Percentiles rank a stretch among this genome's conserved stretches.
These are phyloP conservation scores for Carpatolechia fugitivella DNA, from an alignment of 2,888 invertebrate species.

Conservation along the genomic window DNA sequence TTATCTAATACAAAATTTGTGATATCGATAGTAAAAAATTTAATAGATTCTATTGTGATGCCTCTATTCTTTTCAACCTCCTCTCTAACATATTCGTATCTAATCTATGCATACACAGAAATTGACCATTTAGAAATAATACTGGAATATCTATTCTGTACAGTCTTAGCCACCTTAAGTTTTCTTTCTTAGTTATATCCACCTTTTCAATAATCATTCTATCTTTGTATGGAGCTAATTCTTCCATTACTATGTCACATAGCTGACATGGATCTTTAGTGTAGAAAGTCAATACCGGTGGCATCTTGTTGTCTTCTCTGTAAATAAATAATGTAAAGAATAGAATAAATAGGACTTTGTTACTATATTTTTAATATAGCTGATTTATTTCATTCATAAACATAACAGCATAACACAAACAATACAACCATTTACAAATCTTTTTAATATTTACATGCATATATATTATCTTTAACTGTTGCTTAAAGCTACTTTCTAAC, in stretches of 20 bases:
- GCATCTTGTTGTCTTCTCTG: slow-evolving; percentile 29
- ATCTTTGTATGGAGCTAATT: slow-evolving; percentile 79
- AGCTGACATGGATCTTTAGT: slow-evolving; percentile 90
- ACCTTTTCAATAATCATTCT: slow-evolving; percentile 85
- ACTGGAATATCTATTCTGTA: slow-evolving; percentile 94
- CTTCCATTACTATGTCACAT: slow-evolving; percentile 87
- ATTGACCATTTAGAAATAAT: slow-evolving; percentile 89
- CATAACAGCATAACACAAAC: slow-evolving; percentile 27
- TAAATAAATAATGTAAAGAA: slow-evolving; percentile 2
- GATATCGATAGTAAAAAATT: too few species aligned
- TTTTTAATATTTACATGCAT: slow-evolving; percentile 10
- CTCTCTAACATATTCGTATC: slow-evolving; percentile 78
- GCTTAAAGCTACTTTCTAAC: slow-evolving; percentile 28
- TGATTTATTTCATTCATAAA: slow-evolving; percentile 33
- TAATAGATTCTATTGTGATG: slow-evolving; percentile 9
- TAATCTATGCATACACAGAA: slow-evolving; percentile 87
- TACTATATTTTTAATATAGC: slow-evolving; percentile 27
- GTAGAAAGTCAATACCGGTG: slow-evolving; percentile 86
- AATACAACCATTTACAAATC: slow-evolving; percentile 25
- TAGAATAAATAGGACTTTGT: slow-evolving; percentile 30
- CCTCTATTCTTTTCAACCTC: slow-evolving; percentile 65
- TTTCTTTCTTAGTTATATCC: slow-evolving; percentile 86
- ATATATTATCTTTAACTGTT: slow-evolving; percentile 21
- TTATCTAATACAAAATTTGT: too few species aligned
- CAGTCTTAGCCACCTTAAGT: slow-evolving; percentile 84